Evolutionary conservation across 2,888 invertebrate genomes (phyloP).

Genomic region (Euproctis similis): DNA sequence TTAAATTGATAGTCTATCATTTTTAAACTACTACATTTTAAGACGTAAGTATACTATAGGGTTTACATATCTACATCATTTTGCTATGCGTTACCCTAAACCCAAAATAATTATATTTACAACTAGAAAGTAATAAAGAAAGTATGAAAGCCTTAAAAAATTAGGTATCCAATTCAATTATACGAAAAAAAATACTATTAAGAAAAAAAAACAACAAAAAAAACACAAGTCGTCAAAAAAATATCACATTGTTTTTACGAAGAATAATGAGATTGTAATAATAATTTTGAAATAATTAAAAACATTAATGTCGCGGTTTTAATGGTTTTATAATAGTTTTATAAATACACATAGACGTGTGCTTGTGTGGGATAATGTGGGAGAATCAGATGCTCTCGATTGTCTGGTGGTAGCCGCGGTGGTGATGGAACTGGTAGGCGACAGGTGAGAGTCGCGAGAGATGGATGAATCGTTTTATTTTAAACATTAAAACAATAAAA

Average conservation of each 20-base stretch:
- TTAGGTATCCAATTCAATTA: conserved; percentile 41
- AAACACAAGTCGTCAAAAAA: no score
- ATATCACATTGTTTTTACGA: conserved; percentile 38
- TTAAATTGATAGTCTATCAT: no score
- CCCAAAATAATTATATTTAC: conserved; percentile 50
- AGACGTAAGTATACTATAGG: no score
- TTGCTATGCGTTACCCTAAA: no score
- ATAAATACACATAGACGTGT: conserved; percentile 10
- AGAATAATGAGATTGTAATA: conserved; percentile 30
- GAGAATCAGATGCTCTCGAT: conserved; percentile 24
- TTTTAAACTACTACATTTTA: no score
- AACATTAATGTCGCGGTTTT: conserved; percentile 17
- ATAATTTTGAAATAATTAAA: conserved; percentile 29
- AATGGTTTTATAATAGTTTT: conserved; percentile 37
- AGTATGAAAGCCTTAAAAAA: conserved; percentile 43
- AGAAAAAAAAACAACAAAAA: no score
- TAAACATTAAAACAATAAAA: conserved; percentile 20
- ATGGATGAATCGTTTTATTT: conserved; percentile 27
- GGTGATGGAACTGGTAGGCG: no score
- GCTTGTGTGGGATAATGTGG: conserved; percentile 29
- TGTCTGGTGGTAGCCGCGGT: conserved; percentile 25
- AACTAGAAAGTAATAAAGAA: conserved; percentile 55
- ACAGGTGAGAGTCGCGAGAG: conserved; percentile 23
- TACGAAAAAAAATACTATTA: conserved; percentile 23
- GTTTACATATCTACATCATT: no score